Percentiles rank a stretch among this genome's conserved stretches.
These are phyloP conservation scores for Polydesmus complanatus DNA, from an alignment of 2,888 invertebrate genomes.

Conservation along the genomic window DNA sequence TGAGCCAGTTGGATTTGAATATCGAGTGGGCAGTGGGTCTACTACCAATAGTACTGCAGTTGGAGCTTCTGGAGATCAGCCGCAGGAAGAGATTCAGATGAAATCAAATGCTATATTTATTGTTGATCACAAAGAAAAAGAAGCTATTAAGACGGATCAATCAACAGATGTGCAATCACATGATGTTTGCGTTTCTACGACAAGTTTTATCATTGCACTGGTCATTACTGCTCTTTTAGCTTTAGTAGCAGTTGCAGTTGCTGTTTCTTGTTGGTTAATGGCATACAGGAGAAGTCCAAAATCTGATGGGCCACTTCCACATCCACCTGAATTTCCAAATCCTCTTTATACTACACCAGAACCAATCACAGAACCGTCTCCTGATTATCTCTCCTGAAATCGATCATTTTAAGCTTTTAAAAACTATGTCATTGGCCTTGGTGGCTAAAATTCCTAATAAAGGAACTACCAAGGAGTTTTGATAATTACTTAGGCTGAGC, in stretches of 20 bases:
- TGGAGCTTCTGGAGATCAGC: slow-evolving; percentile 45
- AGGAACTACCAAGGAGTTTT: not conserved
- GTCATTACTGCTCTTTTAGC: slow-evolving; percentile 82
- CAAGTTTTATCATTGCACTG: slow-evolving; percentile 80
- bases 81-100: slow-evolving; percentile 83
- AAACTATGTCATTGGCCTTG: not conserved
- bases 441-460: not conserved
- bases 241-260: slow-evolving; percentile 82
- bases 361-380: slow-evolving; percentile 65
- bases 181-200: slow-evolving; percentile 84
- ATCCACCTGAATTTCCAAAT: slow-evolving; percentile 90
- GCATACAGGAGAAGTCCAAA: slow-evolving; percentile 79
- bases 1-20: slow-evolving; percentile 15
- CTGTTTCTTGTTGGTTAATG: slow-evolving; percentile 90
- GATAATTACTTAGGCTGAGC: not conserved
- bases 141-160: slow-evolving; percentile 31
- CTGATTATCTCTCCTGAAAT: slow-evolving; percentile 48
- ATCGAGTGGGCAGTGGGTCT: not conserved
- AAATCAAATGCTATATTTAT: slow-evolving; percentile 83
- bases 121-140: slow-evolving; percentile 47
- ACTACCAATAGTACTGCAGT: slow-evolving; percentile 8
- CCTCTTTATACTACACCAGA: slow-evolving; percentile 74
- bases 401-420: not conserved
- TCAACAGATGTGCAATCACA: slow-evolving; percentile 40
- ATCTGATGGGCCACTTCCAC: slow-evolving; percentile 75